These are phyloP conservation scores for Leptinotarsa peninsularis DNA, from an alignment of 2,888 invertebrate genomes.

Conservation along the genomic window DNA sequence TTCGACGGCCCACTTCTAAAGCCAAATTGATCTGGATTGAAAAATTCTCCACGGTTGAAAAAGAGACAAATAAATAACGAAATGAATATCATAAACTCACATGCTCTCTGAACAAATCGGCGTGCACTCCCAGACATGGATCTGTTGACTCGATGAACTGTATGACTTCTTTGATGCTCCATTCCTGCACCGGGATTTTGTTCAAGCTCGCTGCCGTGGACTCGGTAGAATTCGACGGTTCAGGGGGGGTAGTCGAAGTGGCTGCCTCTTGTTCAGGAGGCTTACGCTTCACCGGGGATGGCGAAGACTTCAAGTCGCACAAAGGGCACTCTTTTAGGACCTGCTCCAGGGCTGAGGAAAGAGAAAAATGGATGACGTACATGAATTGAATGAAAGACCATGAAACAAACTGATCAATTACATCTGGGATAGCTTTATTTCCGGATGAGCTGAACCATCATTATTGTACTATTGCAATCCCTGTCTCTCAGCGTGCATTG, in stretches of 20 bases:
- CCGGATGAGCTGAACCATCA: too few species aligned
- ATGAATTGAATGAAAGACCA: too few species aligned
- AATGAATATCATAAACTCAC: slow-evolving; percentile 71
- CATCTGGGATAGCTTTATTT: too few species aligned
- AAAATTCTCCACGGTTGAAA: too few species aligned
- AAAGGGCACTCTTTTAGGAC: slow-evolving; percentile 55
- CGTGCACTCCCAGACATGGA: slow-evolving; percentile 84
- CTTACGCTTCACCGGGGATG: slow-evolving; percentile 64
- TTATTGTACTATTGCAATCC: too few species aligned
- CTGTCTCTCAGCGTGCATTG: too few species aligned
- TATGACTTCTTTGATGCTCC: slow-evolving; percentile 96
- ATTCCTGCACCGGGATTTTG: slow-evolving; percentile 79
- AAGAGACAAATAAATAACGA: not conserved
- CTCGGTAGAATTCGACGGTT: slow-evolving; percentile 61
- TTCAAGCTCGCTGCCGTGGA: slow-evolving; percentile 60
- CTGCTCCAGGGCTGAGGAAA: slow-evolving; percentile 56
- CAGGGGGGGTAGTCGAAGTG: slow-evolving; percentile 74
- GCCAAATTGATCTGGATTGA: too few species aligned
- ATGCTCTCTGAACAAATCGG: slow-evolving; percentile 92
- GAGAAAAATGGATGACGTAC: not conserved
- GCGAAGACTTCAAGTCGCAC: slow-evolving; percentile 57
- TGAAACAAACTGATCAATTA: too few species aligned
- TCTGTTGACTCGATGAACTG: slow-evolving; percentile 89
- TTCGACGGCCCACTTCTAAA: too few species aligned
- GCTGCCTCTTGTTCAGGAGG: slow-evolving; percentile 74